These are phyloP conservation scores for Melangyna quadrimaculata DNA, from an alignment of 2,888 invertebrate genomes.

Conservation along the genomic window DNA sequence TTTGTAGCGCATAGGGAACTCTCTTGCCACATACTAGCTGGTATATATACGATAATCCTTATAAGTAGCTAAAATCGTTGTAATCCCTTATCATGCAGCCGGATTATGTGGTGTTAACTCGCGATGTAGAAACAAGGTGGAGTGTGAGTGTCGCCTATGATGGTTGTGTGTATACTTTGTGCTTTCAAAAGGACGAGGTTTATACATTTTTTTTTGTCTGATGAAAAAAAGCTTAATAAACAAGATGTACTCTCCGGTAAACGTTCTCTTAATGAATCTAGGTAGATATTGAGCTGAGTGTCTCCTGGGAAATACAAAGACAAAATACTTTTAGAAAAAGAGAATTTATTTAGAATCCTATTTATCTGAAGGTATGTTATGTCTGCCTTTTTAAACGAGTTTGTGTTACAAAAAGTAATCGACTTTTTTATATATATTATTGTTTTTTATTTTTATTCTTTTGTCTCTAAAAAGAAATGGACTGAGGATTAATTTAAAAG, in stretches of 20 bases:
- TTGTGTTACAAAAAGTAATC: neutral
- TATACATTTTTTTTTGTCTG: neutral
- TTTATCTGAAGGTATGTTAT: neutral
- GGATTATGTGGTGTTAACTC: slow-evolving; percentile 43
- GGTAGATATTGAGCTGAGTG: neutral
- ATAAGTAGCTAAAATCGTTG: slow-evolving; percentile 47
- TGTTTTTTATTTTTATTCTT: neutral
- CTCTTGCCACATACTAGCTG: neutral
- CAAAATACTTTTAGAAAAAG: neutral
- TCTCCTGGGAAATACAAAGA: neutral
- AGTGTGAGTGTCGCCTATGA: neutral
- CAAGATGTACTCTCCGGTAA: neutral
- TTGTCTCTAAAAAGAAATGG: neutral
- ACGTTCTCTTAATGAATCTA: neutral
- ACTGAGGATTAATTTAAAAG: slow-evolving; percentile 10
- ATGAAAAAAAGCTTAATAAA: neutral
- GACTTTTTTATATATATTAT: neutral
- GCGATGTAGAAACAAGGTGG: neutral
- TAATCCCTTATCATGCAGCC: slow-evolving; percentile 50
- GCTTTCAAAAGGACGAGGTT: neutral
- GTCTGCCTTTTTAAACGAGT: neutral
- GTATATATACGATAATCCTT: slow-evolving; percentile 40
- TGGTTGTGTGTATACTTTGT: neutral
- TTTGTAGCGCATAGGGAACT: slow-evolving; percentile 50
- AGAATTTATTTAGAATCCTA: neutral